phyloP scores from a whole-genome alignment of 2,113 vertebrate genomes.

The Australoheros scitulus region DNA sequence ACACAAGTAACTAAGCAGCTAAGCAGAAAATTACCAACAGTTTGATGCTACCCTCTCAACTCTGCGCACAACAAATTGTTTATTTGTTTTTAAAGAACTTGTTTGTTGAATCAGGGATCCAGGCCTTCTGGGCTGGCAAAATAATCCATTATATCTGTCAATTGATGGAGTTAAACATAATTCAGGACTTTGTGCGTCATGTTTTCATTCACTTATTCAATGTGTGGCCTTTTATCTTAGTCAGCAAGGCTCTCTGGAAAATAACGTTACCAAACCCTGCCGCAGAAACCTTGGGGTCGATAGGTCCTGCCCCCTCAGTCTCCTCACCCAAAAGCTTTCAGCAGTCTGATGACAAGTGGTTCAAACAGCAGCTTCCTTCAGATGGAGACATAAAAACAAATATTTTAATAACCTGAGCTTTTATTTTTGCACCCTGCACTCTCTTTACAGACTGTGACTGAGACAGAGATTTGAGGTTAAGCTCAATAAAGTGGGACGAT shows the following conservation, averaged over 20 bases:
- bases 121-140: neutral
- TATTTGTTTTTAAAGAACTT: neutral
- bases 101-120: neutral
- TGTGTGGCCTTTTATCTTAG: neutral
- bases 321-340: conserved; percentile 46
- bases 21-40: neutral
- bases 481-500: conserved; percentile 47
- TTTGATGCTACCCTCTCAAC: neutral
- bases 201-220: neutral
- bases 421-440: neutral
- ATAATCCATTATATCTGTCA: neutral
- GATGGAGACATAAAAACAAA: conserved; percentile 27
- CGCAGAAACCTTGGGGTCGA: neutral
- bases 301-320: neutral
- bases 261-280: neutral
- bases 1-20: neutral
- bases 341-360: conserved; percentile 23
- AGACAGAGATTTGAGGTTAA: conserved; percentile 47
- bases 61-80: neutral
- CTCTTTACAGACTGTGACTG: neutral
- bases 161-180: neutral
- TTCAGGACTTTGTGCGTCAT: neutral
- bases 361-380: conserved; percentile 31
- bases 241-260: neutral
- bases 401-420: neutral